Evolutionary conservation across 2,113 vertebrate genomes (phyloP), one percentile per base, ranked within the genome.

Genomic region (Hippocampus barbouri): DNA sequence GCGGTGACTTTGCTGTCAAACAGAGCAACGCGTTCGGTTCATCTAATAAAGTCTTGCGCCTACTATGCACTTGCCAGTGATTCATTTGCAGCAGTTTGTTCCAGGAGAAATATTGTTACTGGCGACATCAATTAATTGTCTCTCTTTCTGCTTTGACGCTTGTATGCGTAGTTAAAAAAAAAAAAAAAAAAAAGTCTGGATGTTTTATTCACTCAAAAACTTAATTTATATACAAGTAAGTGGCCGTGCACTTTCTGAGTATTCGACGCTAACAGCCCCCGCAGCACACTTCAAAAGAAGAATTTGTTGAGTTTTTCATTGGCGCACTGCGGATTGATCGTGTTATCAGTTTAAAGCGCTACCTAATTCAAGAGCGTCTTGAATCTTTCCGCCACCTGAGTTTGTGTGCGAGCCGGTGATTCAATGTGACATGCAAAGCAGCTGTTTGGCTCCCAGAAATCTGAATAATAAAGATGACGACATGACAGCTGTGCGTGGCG

Each of bases 341-440:
- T 34, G 30, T 4, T 34, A 60, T 73, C 23, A 71, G 61, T n/a
- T 70, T 74, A 68, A 68, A 68, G 23, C 43, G n/a, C 20, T 64
- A 75, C 10, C 27, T 41, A 61, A 75, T 74, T 71, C 72, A 73
- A 79, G 41, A 60, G 71, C 38, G 73, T 72, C 18, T 72, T 70
- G 78, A 76, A 83, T 79, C 61, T 72, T 66, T 77, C 67, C 72
- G 79, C 73, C 82, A 78, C 82, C 68, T 72, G 63, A 79, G 66
- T 81, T 77, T 88, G 75, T 70, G 76, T 77, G 85, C 71, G 49
- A 70, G 79, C 12, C 78, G 74, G 72, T 87, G 85, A 89, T 88
- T 90, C 81, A 89, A 79, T 88, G 85, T 89, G 87, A 82, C 80
- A 77, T 76, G 78, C 83, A 86, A 88, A 91, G 89, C 89, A 91